Evolutionary conservation across 2,888 invertebrate species (phyloP), one percentile per base, ranked within the genome.

Genomic region (Suillia variegata): DNA sequence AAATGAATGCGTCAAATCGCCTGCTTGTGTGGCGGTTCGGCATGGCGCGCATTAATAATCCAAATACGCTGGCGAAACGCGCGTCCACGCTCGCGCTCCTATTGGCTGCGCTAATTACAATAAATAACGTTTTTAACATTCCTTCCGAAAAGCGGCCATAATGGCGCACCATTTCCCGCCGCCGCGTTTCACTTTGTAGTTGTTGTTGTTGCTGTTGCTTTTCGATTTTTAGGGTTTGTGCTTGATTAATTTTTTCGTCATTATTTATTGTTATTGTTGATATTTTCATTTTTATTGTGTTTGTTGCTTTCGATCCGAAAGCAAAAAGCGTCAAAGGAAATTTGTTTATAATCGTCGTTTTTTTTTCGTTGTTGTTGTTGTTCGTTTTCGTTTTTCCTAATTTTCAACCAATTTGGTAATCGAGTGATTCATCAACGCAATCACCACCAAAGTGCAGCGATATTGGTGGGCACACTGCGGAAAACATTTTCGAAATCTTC

Each of bases 331-430:
- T 72, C 73, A 70, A 72, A 70, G 75, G 75, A 73, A 73, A 73
- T 73, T 74, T 74, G 69, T 74, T 74, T 73, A 73, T 73, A 73
- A 73, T 73, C 73, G 73, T 58, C 62, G 67, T 21, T 52, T 31
- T 56, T 34, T 49, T 31, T 49, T n/a, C 17, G 49, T 24, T 38
- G 6, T 38, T 38, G 38, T n/a, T n/a, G 38, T 38, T n/a, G 38
- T 38, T 38, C 18, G 3, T 45, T 45, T 45, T 13, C 20, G 17
- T 13, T 45, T 45, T 20, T 5, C 18, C 45, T 13, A 45, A 45
- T 45, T 17, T 45, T 17, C 18, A 18, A 45, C 17, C 6, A 38
- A 38, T 38, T 45, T 45, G 18, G 5, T 38, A n/a, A 45, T n/a
- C n/a, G 13, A 20, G 20, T 13, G 10, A 45, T 45, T 45, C 45